Conservation (phyloP, 2,888 invertebrate genomes). For the Oxytorus armatus region DNA sequence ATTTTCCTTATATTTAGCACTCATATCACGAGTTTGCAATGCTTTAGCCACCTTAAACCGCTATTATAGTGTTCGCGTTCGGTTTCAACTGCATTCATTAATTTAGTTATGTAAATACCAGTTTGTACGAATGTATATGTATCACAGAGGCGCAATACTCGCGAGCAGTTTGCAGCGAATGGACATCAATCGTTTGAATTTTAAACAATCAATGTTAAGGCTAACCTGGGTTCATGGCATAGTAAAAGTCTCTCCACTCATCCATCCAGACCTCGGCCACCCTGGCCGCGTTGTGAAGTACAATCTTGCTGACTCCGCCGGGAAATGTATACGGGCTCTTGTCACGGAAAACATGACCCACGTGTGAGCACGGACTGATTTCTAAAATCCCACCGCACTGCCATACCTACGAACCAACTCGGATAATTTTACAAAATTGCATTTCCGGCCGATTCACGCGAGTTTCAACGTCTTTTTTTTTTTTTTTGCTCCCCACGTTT, state of each 20-base stretch:
- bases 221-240: conserved; percentile 99
- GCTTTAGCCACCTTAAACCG: too few species aligned
- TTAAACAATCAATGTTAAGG: conserved; percentile 78
- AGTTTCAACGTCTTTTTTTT: neutral
- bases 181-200: conserved; percentile 47
- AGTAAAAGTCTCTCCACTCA: conserved; percentile 99
- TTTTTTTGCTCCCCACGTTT: conserved; percentile 10
- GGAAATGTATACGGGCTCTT: conserved; percentile 99
- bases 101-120: too few species aligned
- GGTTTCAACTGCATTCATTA: too few species aligned
- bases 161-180: conserved; percentile 38
- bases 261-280: conserved; percentile 99
- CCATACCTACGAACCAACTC: conserved; percentile 91
- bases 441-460: neutral
- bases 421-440: conserved; percentile 65
- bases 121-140: neutral
- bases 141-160: conserved; percentile 5
- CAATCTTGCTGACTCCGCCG: conserved; percentile 98
- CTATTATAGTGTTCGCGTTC: too few species aligned
- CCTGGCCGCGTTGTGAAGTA: conserved; percentile 98
- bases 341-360: conserved; percentile 99
- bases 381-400: conserved; percentile 98
- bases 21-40: too few species aligned
- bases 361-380: conserved; percentile 97
- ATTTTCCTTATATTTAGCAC: too few species aligned